Evolutionary conservation across 2,888 invertebrate species (phyloP).

Genomic region (Leptinotarsa juncta): DNA sequence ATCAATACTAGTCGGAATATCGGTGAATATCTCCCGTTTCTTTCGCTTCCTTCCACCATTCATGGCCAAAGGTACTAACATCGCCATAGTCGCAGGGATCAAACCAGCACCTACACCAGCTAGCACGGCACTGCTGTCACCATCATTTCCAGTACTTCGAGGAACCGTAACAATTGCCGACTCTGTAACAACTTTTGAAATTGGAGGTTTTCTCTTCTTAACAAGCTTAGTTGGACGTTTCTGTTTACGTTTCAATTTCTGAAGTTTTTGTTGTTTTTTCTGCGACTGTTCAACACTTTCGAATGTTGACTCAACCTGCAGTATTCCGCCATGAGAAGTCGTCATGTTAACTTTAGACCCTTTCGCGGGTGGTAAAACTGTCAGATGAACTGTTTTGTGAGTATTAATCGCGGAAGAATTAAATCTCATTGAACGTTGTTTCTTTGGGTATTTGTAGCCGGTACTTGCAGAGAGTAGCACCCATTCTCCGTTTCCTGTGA

Average conservation of each 20-base stretch:
- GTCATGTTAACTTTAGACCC: constrained; percentile 73
- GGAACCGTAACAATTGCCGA: constrained; percentile 44
- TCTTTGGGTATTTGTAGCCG: constrained; percentile 73
- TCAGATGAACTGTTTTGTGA: constrained; percentile 67
- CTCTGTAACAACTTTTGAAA: constrained; percentile 31
- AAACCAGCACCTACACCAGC: constrained; percentile 83
- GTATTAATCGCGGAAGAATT: constrained; percentile 53
- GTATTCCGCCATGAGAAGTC: constrained; percentile 78
- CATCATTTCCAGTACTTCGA: constrained; percentile 47
- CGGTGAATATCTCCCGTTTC: constrained; percentile 35
- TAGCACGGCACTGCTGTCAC: constrained; percentile 73
- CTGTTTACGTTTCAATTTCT: constrained; percentile 28
- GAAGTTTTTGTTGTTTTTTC: constrained; percentile 61
- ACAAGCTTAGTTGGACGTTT: constrained; percentile 33
- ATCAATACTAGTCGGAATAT: constrained; percentile 25
- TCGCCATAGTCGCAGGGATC: constrained; percentile 84
- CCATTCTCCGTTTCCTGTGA: constrained; percentile 81
- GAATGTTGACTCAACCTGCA: constrained; percentile 80
- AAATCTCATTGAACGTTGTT: constrained; percentile 59
- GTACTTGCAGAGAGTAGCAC: constrained; percentile 81
- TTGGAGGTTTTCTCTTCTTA: constrained; percentile 40
- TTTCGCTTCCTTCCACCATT: constrained; percentile 68
- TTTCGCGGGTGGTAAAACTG: constrained; percentile 78
- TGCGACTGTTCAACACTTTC: constrained; percentile 76
- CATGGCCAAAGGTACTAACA: constrained; percentile 82